These are phyloP conservation scores for Styela plicata DNA, from an alignment of 23 tunicate species.

Conservation along the genomic window DNA sequence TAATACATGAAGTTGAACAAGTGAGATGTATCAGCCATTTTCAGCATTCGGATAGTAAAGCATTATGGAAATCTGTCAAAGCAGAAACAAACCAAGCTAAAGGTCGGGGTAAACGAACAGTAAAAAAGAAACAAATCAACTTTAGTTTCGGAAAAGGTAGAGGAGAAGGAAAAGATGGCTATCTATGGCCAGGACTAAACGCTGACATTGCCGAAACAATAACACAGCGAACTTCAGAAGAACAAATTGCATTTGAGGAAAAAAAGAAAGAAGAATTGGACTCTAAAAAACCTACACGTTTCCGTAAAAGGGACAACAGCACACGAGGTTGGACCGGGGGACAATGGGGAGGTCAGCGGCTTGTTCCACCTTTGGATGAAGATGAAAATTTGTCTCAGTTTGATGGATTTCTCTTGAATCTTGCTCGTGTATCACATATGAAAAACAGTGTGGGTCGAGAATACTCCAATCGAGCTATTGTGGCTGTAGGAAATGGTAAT, in stretches of 20 bases:
- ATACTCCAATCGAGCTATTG: constrained; percentile 46
- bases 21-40: background rate
- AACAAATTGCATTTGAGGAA: constrained; percentile 39
- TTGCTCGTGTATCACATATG: constrained; percentile 84
- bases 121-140: constrained; percentile 37
- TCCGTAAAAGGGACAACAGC: background rate
- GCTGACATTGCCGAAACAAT: background rate
- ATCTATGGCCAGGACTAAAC: constrained; percentile 88
- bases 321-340: constrained; percentile 89
- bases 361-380: constrained; percentile 44
- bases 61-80: constrained; percentile 23
- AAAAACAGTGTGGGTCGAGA: constrained; percentile 49
- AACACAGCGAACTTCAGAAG: constrained; percentile 31
- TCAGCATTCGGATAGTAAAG: constrained; percentile 8
- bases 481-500: constrained; percentile 79
- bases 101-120: constrained; percentile 86
- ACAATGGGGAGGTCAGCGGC: constrained; percentile 55
- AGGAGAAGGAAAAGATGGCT: constrained; percentile 68
- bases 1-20: background rate
- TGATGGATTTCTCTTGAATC: constrained; percentile 45
- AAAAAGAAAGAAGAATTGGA: constrained; percentile 20
- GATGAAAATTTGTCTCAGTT: constrained; percentile 47
- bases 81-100: constrained; percentile 15
- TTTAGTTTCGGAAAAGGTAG: constrained; percentile 41
- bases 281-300: background rate